Percentiles rank a stretch among this genome's conserved stretches.
Evolutionary conservation across 1,140 invertebrate species (phyloP).

Genomic region (Drosophila ironensis): DNA sequence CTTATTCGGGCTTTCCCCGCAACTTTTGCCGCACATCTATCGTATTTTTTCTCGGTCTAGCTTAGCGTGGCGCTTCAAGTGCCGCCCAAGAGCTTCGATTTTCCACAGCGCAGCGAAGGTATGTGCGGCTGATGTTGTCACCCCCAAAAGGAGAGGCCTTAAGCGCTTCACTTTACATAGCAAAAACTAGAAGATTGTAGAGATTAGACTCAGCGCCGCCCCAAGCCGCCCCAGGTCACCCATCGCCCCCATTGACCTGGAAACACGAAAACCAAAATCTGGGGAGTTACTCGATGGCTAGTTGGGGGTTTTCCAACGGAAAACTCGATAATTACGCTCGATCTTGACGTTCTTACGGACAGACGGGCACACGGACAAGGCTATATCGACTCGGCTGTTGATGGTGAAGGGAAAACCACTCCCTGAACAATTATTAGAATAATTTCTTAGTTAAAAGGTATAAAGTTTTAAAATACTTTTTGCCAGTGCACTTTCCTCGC

Average conservation of each 20-base stretch:
- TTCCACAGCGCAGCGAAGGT: slow-evolving; percentile 45
- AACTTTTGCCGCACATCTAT: slow-evolving; percentile 21
- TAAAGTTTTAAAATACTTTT: not conserved
- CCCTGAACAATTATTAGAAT: not conserved
- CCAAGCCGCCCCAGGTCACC: not conserved
- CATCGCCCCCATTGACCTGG: slow-evolving; percentile 4
- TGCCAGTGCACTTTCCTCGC: not conserved
- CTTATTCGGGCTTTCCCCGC: not conserved
- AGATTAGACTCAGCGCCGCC: slow-evolving; percentile 41
- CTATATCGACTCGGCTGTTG: too few species aligned
- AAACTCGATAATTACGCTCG: too few species aligned
- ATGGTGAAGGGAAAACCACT: too few species aligned
- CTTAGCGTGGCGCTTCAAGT: slow-evolving; percentile 52
- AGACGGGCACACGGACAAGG: too few species aligned
- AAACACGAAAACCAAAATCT: not conserved
- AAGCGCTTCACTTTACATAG: slow-evolving; percentile 70
- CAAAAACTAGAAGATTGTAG: slow-evolving; percentile 74
- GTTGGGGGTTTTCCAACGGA: too few species aligned
- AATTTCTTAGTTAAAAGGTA: too few species aligned
- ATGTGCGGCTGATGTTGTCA: slow-evolving; percentile 63
- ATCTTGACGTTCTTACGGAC: too few species aligned
- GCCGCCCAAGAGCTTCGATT: slow-evolving; percentile 64
- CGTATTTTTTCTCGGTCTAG: slow-evolving; percentile 41
- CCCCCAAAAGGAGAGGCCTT: slow-evolving; percentile 35
- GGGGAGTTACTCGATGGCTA: not conserved